phyloP scores from a whole-genome alignment of 2,797 vertebrate genomes.

The Pseudomugil tenellus region DNA sequence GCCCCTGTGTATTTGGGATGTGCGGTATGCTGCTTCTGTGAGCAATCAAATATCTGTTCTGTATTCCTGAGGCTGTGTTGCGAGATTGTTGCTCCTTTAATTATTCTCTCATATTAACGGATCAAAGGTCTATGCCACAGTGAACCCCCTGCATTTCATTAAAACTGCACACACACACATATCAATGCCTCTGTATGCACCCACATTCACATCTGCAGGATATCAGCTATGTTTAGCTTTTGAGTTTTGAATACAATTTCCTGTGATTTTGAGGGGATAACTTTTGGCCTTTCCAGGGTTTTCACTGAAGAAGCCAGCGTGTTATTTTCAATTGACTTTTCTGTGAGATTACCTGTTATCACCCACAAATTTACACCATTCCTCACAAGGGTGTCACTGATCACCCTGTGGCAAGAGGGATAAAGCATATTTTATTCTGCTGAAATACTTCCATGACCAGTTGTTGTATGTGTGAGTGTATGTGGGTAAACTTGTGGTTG shows the following conservation, averaged over 20 bases:
- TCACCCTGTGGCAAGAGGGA: conserved; percentile 47
- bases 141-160: conserved; percentile 76
- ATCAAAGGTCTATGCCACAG: conserved; percentile 82
- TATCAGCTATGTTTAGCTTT: conserved; percentile 45
- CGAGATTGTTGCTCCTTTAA: conserved; percentile 84
- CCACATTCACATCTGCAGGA: conserved; percentile 24
- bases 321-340: conserved; percentile 45
- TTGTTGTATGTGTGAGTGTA: conserved; percentile 17
- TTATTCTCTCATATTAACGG: conserved; percentile 87
- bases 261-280: conserved; percentile 51
- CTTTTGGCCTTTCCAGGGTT: conserved; percentile 36
- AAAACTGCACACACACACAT: conserved; percentile 31
- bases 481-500: background rate
- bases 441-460: conserved; percentile 53
- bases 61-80: conserved; percentile 76
- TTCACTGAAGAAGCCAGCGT: conserved; percentile 36
- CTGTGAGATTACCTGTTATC: conserved; percentile 45
- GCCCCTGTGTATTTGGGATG: conserved; percentile 59
- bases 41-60: conserved; percentile 66
- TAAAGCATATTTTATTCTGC: conserved; percentile 60
- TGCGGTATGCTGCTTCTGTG: conserved; percentile 50
- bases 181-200: conserved; percentile 9
- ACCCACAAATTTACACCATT: conserved; percentile 45
- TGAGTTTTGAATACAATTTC: conserved; percentile 35
- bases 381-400: conserved; percentile 57